phyloP scores from a whole-genome alignment of 1,140 invertebrate genomes.

The Manduca sexta region DNA sequence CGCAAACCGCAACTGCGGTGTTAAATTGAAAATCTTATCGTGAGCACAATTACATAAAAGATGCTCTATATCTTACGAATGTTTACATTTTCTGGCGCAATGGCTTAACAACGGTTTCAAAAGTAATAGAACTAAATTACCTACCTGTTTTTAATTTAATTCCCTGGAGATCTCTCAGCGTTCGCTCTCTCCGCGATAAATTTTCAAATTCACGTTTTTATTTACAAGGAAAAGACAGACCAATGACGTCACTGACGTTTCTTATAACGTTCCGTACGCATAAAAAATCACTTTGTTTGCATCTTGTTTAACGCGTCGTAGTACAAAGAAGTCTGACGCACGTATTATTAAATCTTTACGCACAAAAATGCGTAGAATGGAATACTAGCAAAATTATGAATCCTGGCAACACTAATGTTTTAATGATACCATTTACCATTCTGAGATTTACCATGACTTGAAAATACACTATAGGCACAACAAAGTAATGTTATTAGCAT shows the following conservation, averaged over 20 bases:
- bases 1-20: not conserved
- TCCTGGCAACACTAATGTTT: no score
- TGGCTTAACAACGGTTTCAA: no score
- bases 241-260: conserved; percentile 21
- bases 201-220: conserved; percentile 22
- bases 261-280: conserved; percentile 9
- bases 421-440: no score
- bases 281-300: not conserved
- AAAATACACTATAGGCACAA: no score
- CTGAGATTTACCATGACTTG: no score
- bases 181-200: conserved; percentile 7
- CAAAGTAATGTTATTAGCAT: no score
- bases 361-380: no score
- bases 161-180: not conserved
- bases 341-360: no score
- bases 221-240: conserved; percentile 29
- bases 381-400: no score
- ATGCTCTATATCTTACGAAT: not conserved
- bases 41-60: not conserved
- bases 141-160: not conserved
- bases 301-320: no score
- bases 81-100: no score
- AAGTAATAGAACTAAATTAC: not conserved
- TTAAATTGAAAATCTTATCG: not conserved
- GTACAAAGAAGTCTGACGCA: no score